Evolutionary conservation across 92 coral and sea anemone genomes (phyloP).

Genomic region (Actinostola sp.): DNA sequence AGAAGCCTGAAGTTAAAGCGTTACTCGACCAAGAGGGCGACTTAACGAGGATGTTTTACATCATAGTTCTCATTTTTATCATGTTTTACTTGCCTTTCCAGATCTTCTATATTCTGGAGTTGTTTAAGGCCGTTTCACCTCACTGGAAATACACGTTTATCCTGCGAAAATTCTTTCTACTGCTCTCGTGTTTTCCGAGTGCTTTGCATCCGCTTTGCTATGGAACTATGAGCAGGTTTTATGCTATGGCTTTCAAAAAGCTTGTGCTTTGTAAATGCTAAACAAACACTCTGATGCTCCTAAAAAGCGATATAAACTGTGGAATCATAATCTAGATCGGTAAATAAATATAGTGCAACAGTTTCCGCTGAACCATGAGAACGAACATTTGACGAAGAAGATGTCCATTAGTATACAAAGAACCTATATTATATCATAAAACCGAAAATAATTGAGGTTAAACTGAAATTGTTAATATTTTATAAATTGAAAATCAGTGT

Average conservation of each 20-base stretch:
- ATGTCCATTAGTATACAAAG: no score
- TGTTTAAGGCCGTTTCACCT: neutral
- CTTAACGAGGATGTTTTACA: constrained; percentile 75
- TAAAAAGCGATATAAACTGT: no score
- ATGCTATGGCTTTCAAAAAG: constrained; percentile 60
- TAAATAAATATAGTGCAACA: no score
- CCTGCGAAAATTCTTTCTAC: constrained; percentile 15
- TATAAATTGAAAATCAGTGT: no score
- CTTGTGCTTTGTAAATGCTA: constrained; percentile 61
- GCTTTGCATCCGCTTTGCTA: constrained; percentile 73
- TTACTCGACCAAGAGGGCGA: constrained; percentile 58
- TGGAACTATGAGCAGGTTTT: constrained; percentile 68
- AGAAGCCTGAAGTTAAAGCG: neutral
- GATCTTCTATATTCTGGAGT: constrained; percentile 44
- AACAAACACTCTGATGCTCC: neutral
- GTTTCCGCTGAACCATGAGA: no score
- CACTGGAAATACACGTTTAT: constrained; percentile 27
- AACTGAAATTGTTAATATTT: no score
- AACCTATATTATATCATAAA: no score
- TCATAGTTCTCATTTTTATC: constrained; percentile 69
- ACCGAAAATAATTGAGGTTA: no score
- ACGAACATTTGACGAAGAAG: no score
- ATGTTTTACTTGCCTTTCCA: constrained; percentile 75
- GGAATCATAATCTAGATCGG: no score
- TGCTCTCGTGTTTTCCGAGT: constrained; percentile 55